phyloP scores from a whole-genome alignment of 2,797 vertebrate genomes.

The Alfaro cultratus region DNA sequence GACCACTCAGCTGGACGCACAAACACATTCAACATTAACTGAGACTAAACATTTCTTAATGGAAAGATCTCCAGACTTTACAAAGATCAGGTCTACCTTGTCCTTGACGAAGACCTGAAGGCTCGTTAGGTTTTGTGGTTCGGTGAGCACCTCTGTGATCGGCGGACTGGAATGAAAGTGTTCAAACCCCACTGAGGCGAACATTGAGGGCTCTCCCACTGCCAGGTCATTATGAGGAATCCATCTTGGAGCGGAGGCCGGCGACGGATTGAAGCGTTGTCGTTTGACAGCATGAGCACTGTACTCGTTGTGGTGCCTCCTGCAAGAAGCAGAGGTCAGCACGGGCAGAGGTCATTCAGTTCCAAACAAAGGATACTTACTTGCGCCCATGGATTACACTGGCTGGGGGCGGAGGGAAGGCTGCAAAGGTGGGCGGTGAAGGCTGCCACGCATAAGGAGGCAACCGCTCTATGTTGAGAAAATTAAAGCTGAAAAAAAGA shows the following conservation, averaged over 20 bases:
- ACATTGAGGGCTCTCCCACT: constrained; percentile 73
- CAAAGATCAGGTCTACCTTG: constrained; percentile 77
- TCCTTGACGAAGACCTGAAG: constrained; percentile 79
- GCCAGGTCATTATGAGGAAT: constrained; percentile 52
- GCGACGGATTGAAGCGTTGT: constrained; percentile 78
- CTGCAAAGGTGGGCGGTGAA: constrained; percentile 3
- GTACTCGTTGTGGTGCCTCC: constrained; percentile 82
- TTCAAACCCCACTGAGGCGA: constrained; percentile 34
- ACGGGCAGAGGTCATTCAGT: neutral
- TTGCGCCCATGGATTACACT: constrained; percentile 53
- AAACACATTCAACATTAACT: constrained; percentile 31
- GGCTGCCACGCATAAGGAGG: constrained; percentile 59
- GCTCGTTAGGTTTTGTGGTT: constrained; percentile 51
- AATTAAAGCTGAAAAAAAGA: constrained; percentile 44
- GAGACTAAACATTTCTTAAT: constrained; percentile 1
- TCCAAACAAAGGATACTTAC: constrained; percentile 45
- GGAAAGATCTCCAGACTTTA: neutral
- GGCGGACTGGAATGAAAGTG: constrained; percentile 7
- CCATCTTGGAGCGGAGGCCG: constrained; percentile 3
- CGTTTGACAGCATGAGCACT: constrained; percentile 80
- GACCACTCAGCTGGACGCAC: constrained; percentile 86
- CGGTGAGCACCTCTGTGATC: constrained; percentile 57
- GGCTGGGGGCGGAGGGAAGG: constrained; percentile 16
- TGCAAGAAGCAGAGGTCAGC: constrained; percentile 58
- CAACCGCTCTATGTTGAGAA: constrained; percentile 20